phyloP scores from a whole-genome alignment of 2,797 vertebrate species.

The Pampus argenteus region DNA sequence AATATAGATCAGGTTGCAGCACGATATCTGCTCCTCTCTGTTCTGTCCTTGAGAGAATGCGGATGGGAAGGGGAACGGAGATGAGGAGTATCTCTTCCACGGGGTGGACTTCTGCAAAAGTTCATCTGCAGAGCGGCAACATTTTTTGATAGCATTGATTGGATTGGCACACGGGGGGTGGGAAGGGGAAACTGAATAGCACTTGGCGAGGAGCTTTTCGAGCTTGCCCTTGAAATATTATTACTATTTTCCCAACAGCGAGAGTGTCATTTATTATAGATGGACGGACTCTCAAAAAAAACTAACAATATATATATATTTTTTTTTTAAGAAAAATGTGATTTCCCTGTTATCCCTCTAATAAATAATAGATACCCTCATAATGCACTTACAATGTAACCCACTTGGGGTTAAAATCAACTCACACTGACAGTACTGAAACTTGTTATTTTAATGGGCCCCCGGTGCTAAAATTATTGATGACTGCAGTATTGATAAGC shows the following conservation, averaged over 20 bases:
- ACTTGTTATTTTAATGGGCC: too few species aligned
- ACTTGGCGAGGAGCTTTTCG: constrained; percentile 4
- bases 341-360: too few species aligned
- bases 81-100: constrained; percentile 39
- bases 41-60: constrained; percentile 77
- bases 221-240: constrained; percentile 46
- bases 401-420: too few species aligned
- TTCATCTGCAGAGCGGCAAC: constrained; percentile 29
- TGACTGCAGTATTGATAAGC: too few species aligned
- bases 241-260: not conserved
- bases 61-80: constrained; percentile 34
- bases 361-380: too few species aligned
- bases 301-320: too few species aligned
- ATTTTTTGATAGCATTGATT: constrained; percentile 50
- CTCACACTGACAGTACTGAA: too few species aligned
- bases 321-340: too few species aligned
- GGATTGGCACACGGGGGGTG: constrained; percentile 12
- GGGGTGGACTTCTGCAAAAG: constrained; percentile 54
- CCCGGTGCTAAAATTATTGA: too few species aligned
- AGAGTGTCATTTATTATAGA: constrained; percentile 1
- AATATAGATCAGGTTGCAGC: constrained; percentile 82
- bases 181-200: constrained; percentile 53
- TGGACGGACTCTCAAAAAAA: not conserved
- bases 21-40: constrained; percentile 56
- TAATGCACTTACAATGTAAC: too few species aligned